Evolutionary conservation across 2,797 vertebrate species (phyloP).

Genomic region (Telmatherina bonti): DNA sequence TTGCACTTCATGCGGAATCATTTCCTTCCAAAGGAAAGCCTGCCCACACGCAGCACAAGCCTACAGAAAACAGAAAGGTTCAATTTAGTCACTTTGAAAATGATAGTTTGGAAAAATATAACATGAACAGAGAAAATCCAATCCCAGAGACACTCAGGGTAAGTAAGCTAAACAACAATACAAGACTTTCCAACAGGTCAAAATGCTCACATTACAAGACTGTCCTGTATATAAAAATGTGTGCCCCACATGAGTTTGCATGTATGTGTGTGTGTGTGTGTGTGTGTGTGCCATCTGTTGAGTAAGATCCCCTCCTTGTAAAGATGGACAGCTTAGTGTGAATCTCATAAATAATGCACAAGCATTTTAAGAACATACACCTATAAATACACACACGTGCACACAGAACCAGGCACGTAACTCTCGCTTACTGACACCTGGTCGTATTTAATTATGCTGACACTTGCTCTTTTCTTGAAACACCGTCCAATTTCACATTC

Average conservation of each 20-base stretch:
- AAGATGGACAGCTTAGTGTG: conserved; percentile 73
- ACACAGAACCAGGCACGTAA: conserved; percentile 13
- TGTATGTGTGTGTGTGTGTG: conserved; percentile 6
- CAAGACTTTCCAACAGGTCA: conserved; percentile 5
- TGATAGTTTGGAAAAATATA: neutral
- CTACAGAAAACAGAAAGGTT: conserved; percentile 75
- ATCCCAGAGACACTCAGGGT: neutral
- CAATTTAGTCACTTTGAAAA: neutral
- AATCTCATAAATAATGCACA: conserved; percentile 77
- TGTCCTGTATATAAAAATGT: conserved; percentile 17
- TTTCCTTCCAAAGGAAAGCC: conserved; percentile 90
- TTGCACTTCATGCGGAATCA: conserved; percentile 99
- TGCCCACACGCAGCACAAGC: conserved; percentile 85
- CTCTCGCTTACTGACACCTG: conserved; percentile 55
- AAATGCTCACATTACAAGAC: conserved; percentile 22
- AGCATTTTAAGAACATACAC: conserved; percentile 30
- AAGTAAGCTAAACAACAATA: conserved; percentile 4
- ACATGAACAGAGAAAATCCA: neutral
- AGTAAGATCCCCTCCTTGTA: conserved; percentile 66
- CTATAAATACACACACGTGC: conserved; percentile 3
- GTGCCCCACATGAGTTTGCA: conserved; percentile 26
- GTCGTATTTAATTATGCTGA: conserved; percentile 66
- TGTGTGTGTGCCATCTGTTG: conserved; percentile 69
- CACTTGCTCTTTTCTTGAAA: conserved; percentile 50
- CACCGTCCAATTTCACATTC: conserved; percentile 29